Conservation (phyloP, 2,113 vertebrate species). For the Xiphorhynchus elegans region DNA sequence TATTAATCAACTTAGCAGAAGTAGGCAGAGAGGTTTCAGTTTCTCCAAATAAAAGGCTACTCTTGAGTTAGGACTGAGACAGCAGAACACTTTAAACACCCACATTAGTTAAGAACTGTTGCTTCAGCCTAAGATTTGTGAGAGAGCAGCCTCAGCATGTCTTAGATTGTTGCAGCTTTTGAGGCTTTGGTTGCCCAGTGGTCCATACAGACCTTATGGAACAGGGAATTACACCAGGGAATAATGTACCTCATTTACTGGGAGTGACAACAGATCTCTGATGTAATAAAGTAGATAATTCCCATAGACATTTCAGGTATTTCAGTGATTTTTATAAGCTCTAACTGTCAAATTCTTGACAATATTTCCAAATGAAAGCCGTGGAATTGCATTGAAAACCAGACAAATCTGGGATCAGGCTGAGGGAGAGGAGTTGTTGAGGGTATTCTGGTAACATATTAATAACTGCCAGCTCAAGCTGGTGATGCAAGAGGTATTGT, state of each 20-base stretch:
- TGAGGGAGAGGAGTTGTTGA: neutral
- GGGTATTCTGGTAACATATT: neutral
- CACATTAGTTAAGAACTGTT: neutral
- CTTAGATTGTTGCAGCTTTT: neutral
- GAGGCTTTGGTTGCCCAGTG: neutral
- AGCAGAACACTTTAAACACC: neutral
- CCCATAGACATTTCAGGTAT: neutral
- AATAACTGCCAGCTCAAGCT: neutral
- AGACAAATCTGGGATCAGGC: neutral
- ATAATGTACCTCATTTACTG: neutral
- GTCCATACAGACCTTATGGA: neutral
- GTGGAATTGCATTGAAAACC: neutral
- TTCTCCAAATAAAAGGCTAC: slow-evolving; percentile 36
- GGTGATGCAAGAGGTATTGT: neutral
- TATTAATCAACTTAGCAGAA: slow-evolving; percentile 83
- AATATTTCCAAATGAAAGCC: neutral
- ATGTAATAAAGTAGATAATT: neutral
- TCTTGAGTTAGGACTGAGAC: neutral
- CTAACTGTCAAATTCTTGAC: neutral
- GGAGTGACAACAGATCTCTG: neutral
- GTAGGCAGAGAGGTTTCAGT: slow-evolving; percentile 57
- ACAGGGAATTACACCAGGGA: neutral
- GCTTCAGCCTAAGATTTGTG: neutral
- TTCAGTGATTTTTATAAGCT: neutral
- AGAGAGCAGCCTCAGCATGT: neutral